A percentile compares a stretch with the other conserved stretches of the same genome.
Conservation (phyloP, 2,113 vertebrate species). For the Bubalus kerabau region DNA sequence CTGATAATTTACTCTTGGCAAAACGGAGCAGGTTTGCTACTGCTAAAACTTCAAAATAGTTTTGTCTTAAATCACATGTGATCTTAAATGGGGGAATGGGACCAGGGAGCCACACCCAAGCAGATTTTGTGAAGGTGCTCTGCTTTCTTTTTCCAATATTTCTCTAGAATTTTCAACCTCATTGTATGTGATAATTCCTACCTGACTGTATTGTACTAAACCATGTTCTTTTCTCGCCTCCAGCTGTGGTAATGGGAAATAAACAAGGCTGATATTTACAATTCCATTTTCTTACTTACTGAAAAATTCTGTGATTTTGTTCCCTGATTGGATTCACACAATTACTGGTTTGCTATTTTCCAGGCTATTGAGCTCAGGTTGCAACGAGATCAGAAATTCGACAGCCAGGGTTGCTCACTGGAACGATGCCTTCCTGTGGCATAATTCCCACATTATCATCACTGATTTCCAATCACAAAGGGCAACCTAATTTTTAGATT, state of each 20-base stretch:
- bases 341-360: slow-evolving; percentile 79
- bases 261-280: slow-evolving; percentile 72
- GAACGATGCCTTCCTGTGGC: slow-evolving; percentile 74
- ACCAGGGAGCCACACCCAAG: neutral
- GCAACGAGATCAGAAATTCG: slow-evolving; percentile 70
- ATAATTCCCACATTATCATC: slow-evolving; percentile 70
- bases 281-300: slow-evolving; percentile 77
- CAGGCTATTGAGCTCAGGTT: slow-evolving; percentile 77
- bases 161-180: slow-evolving; percentile 52
- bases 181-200: slow-evolving; percentile 58
- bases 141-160: slow-evolving; percentile 42
- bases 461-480: slow-evolving; percentile 74
- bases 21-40: neutral
- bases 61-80: neutral
- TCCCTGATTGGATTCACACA: slow-evolving; percentile 82
- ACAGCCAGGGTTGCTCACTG: slow-evolving; percentile 66
- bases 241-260: slow-evolving; percentile 73
- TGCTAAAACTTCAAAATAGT: slow-evolving; percentile 17
- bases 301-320: slow-evolving; percentile 79
- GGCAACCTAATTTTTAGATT: slow-evolving; percentile 75
- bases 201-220: slow-evolving; percentile 30
- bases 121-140: neutral
- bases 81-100: neutral
- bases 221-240: slow-evolving; percentile 60
- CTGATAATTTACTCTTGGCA: slow-evolving; percentile 3